phyloP scores from a whole-genome alignment of 2,888 invertebrate genomes.

The Tuberolachnus salignus region DNA sequence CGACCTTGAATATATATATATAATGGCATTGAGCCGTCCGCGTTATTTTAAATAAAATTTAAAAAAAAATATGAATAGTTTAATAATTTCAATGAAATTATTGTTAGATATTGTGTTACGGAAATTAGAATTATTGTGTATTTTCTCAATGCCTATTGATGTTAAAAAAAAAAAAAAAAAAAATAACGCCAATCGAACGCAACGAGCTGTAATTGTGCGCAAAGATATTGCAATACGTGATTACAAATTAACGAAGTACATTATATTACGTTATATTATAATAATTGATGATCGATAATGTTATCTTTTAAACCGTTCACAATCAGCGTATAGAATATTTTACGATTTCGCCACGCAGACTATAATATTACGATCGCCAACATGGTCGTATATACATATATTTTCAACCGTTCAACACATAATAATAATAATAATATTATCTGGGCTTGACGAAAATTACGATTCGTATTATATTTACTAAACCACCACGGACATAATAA shows the following conservation, averaged over 20 bases:
- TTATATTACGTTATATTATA: too few relatives aligned
- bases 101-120: neutral
- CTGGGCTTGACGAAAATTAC: neutral
- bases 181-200: neutral
- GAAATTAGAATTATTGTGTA: neutral
- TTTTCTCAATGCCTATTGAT: neutral
- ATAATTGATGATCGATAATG: too few relatives aligned
- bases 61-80: constrained; percentile 1
- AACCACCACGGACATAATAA: neutral
- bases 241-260: neutral
- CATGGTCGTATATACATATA: too few relatives aligned
- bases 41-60: neutral
- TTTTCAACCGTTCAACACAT: neutral
- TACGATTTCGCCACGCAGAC: too few relatives aligned
- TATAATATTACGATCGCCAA: neutral
- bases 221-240: too few relatives aligned
- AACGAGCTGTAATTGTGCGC: neutral
- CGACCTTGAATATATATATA: constrained; percentile 19
- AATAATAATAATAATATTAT: neutral
- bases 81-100: neutral
- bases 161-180: neutral
- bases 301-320: too few relatives aligned
- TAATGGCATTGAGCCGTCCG: constrained; percentile 24
- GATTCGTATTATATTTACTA: neutral
- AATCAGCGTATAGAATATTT: too few relatives aligned